phyloP scores from a whole-genome alignment of 92 coral and sea anemone genomes.

The Muricea muricata region DNA sequence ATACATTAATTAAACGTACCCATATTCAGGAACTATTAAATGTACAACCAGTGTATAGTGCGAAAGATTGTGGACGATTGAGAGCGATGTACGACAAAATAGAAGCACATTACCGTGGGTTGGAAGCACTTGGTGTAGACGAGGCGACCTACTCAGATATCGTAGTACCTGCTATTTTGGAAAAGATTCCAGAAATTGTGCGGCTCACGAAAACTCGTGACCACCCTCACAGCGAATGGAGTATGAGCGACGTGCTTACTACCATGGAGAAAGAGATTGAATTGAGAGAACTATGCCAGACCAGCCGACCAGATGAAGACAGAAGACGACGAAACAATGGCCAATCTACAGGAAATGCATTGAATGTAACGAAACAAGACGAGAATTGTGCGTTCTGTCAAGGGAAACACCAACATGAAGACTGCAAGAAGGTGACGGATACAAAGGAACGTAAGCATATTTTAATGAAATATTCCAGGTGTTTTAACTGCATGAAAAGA shows the following conservation, averaged over 20 bases:
- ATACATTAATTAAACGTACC: constrained; percentile 42
- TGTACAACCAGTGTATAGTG: constrained; percentile 38
- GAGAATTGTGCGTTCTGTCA: constrained; percentile 42
- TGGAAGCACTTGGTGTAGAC: constrained; percentile 59
- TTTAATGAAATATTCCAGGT: constrained; percentile 41
- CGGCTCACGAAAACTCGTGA: constrained; percentile 60
- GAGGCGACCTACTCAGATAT: constrained; percentile 36
- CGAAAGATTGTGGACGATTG: constrained; percentile 38
- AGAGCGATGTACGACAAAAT: constrained; percentile 13
- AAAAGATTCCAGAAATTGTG: constrained; percentile 41
- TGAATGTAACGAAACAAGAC: background rate
- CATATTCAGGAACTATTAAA: constrained; percentile 54
- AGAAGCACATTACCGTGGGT: constrained; percentile 42
- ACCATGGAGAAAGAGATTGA: constrained; percentile 28
- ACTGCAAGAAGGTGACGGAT: constrained; percentile 14
- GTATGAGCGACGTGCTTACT: constrained; percentile 6
- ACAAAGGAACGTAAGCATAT: constrained; percentile 30
- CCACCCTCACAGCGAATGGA: constrained; percentile 50
- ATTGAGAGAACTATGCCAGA: constrained; percentile 34
- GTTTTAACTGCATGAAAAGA: constrained; percentile 47
- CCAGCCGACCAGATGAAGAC: no score
- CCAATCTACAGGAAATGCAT: background rate
- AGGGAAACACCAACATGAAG: constrained; percentile 37
- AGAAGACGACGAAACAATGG: constrained; percentile 11
- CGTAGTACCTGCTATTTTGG: constrained; percentile 45